Evolutionary conservation across 2,888 invertebrate genomes (phyloP).

Genomic region (Spialia ferax): DNA sequence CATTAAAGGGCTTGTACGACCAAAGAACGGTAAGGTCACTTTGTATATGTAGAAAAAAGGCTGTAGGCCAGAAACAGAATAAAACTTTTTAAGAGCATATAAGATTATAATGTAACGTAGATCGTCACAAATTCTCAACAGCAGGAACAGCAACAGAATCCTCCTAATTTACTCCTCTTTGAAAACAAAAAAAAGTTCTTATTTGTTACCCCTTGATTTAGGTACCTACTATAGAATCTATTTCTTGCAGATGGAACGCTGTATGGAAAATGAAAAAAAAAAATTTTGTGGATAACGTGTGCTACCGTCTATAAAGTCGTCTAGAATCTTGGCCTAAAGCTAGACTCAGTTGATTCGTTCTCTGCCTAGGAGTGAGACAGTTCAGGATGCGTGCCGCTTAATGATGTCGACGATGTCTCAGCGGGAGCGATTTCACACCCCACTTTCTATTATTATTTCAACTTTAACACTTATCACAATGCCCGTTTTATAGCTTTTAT

Average conservation of each 20-base stretch:
- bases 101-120: too few species aligned
- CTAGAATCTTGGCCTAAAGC: not conserved
- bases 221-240: too few species aligned
- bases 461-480: conserved; percentile 78
- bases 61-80: not conserved
- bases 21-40: not conserved
- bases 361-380: conserved; percentile 34
- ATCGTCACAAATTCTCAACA: too few species aligned
- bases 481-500: conserved; percentile 78
- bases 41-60: not conserved
- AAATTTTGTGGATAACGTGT: too few species aligned
- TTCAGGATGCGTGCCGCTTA: conserved; percentile 59
- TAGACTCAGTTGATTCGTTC: not conserved
- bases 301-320: too few species aligned
- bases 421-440: conserved; percentile 62
- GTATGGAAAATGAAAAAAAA: too few species aligned
- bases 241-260: too few species aligned
- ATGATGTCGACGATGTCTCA: conserved; percentile 61
- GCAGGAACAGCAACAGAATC: too few species aligned
- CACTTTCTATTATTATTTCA: conserved; percentile 75
- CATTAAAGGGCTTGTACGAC: conserved; percentile 5
- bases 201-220: too few species aligned
- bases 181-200: too few species aligned
- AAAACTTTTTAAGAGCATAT: not conserved
- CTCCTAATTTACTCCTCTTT: too few species aligned